A percentile compares a stretch with the other conserved stretches of the same genome.
phyloP scores from a whole-genome alignment of 2,888 invertebrate genomes.

The Drosophila borealis region DNA sequence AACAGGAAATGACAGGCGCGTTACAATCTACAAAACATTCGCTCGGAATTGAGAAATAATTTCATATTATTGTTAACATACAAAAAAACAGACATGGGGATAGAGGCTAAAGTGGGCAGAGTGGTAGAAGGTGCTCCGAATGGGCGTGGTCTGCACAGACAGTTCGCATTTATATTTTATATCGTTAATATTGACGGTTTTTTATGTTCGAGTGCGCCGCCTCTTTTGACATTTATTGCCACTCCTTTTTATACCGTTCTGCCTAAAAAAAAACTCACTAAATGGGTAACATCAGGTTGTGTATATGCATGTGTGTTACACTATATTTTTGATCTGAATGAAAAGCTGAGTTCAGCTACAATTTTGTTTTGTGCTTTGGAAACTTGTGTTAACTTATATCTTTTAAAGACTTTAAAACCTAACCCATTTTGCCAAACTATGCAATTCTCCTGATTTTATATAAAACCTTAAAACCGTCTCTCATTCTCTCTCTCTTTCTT shows the following conservation, averaged over 20 bases:
- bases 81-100: constrained; percentile 13
- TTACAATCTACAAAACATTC: constrained; percentile 70
- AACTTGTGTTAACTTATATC: too few species aligned
- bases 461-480: too few species aligned
- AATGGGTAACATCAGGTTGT: not conserved
- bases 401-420: too few species aligned
- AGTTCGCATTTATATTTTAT: constrained; percentile 49
- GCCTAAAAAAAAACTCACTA: constrained; percentile 1
- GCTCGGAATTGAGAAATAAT: constrained; percentile 71
- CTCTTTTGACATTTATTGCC: constrained; percentile 72
- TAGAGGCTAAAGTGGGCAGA: not conserved
- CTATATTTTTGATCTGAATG: too few species aligned
- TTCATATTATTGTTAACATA: constrained; percentile 69
- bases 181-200: constrained; percentile 55
- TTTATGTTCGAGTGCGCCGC: constrained; percentile 50
- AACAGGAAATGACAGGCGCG: constrained; percentile 77
- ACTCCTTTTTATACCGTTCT: constrained; percentile 35
- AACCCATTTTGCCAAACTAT: too few species aligned
- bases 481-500: too few species aligned
- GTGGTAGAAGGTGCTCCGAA: too few species aligned
- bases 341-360: too few species aligned
- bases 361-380: too few species aligned
- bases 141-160: constrained; percentile 19
- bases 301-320: too few species aligned
- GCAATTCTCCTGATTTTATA: too few species aligned